Evolutionary conservation across 2,797 vertebrate genomes (phyloP).

Genomic region (Scyliorhinus canicula): DNA sequence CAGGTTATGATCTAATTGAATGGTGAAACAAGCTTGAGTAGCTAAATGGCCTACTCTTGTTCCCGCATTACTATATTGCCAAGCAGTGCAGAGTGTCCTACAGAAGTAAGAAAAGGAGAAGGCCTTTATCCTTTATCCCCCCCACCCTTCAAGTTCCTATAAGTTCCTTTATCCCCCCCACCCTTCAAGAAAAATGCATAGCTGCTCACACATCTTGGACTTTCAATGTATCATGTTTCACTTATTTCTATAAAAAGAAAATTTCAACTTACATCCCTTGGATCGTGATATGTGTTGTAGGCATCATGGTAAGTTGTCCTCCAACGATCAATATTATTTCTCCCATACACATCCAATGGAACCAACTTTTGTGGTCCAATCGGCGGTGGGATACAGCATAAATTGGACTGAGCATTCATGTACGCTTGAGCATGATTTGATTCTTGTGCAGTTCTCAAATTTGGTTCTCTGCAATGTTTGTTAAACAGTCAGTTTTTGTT

Average conservation of each 20-base stretch:
- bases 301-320: not conserved
- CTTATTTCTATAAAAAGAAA: not conserved
- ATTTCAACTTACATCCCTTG: constrained; percentile 32
- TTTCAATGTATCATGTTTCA: not conserved
- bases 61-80: not conserved
- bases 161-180: not conserved
- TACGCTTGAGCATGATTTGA: not conserved
- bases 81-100: not conserved
- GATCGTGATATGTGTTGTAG: constrained; percentile 34
- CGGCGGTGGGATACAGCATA: not conserved
- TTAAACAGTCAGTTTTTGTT: not conserved
- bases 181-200: not conserved
- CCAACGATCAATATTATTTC: constrained; percentile 7
- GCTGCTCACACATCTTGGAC: not conserved
- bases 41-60: not conserved
- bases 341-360: constrained; percentile 28
- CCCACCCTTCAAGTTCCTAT: not conserved
- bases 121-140: not conserved
- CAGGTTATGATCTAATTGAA: not conserved
- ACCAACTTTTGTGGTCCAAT: not conserved
- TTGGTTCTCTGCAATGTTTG: constrained; percentile 9
- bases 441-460: not conserved
- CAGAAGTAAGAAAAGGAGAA: not conserved
- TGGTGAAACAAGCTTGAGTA: not conserved
- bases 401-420: not conserved